Conservation (phyloP, 2,797 vertebrate genomes). For the Parauchenoglanis punctatus region DNA sequence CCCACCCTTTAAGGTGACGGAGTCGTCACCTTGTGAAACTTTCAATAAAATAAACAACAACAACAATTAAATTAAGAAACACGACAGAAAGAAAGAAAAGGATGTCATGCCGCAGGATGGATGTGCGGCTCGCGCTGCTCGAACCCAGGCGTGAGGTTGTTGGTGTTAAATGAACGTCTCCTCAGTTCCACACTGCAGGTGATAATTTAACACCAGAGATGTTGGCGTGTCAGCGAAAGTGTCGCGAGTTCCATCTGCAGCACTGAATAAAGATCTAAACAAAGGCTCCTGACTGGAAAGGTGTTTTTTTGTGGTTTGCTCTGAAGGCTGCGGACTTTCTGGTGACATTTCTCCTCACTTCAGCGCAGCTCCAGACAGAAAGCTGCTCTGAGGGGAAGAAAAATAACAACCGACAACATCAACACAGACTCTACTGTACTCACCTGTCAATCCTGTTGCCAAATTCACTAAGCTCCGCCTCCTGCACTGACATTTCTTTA, state of each 20-base stretch:
- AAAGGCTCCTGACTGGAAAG: neutral
- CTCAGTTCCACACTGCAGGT: slow-evolving; percentile 17
- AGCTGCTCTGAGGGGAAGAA: too few species aligned
- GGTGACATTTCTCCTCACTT: neutral
- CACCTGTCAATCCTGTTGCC: neutral
- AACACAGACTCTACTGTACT: too few species aligned
- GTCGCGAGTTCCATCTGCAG: slow-evolving; percentile 2
- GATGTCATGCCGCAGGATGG: neutral
- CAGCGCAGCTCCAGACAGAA: too few species aligned
- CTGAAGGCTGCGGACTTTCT: neutral
- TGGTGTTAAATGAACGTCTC: slow-evolving; percentile 30
- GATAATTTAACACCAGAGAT: slow-evolving; percentile 36
- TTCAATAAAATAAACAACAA: neutral
- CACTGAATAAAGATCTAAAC: neutral
- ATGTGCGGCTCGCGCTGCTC: neutral
- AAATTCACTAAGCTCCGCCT: neutral
- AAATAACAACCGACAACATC: neutral
- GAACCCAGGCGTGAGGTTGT: neutral
- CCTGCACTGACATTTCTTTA: neutral
- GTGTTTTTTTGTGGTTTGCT: neutral
- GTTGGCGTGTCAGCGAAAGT: slow-evolving; percentile 23
- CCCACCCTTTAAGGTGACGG: too few species aligned
- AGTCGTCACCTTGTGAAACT: neutral
- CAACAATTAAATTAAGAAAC: too few species aligned
- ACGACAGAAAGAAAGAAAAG: neutral